phyloP scores from a whole-genome alignment of 2,113 vertebrate genomes.

The Lota lota region DNA sequence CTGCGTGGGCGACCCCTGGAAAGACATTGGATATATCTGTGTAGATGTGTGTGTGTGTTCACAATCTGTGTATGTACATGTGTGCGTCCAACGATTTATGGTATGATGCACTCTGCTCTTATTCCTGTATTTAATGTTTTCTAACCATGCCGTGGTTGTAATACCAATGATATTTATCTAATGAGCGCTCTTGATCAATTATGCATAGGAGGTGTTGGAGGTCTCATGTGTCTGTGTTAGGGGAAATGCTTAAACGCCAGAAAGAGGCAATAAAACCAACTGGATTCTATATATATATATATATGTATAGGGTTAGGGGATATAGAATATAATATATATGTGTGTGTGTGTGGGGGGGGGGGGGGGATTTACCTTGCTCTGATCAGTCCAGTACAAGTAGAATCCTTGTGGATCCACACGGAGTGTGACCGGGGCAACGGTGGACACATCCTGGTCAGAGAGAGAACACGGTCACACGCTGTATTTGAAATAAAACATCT shows the following conservation, averaged over 20 bases:
- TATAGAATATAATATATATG: neutral
- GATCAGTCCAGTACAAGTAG: constrained; percentile 98
- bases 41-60: constrained; percentile 9
- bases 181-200: neutral
- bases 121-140: neutral
- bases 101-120: too few species aligned
- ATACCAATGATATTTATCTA: neutral
- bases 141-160: too few species aligned
- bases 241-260: neutral
- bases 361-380: constrained; percentile 85
- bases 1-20: constrained; percentile 33
- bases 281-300: neutral
- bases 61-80: neutral
- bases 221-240: neutral
- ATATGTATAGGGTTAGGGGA: neutral
- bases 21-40: neutral
- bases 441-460: constrained; percentile 83
- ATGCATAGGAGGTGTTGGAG: neutral
- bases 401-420: constrained; percentile 91
- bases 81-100: neutral
- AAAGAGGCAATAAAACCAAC: too few species aligned
- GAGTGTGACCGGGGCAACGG: constrained; percentile 88
- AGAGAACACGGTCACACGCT: constrained; percentile 1
- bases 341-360: neutral
- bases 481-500: neutral